phyloP scores from a whole-genome alignment of 1,140 invertebrate species.

The Ctenoplectra terminalis region DNA sequence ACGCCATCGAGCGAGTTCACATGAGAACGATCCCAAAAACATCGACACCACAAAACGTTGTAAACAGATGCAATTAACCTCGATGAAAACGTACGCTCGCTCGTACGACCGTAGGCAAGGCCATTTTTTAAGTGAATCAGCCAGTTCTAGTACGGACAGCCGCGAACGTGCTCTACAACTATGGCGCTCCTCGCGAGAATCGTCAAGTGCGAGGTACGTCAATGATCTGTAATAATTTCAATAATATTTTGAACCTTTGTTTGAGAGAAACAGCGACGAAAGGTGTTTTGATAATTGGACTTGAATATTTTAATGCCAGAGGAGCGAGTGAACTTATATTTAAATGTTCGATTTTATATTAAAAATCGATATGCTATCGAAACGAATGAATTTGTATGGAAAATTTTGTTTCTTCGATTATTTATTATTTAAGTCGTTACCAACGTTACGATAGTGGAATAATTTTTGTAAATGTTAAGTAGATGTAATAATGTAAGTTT shows the following conservation, averaged over 20 bases:
- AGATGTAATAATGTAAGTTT: too few relatives aligned
- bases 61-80: conserved; percentile 44
- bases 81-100: conserved; percentile 30
- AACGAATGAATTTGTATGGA: too few relatives aligned
- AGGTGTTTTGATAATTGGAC: not conserved
- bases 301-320: too few relatives aligned
- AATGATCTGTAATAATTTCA: conserved; percentile 1
- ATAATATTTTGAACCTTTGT: too few relatives aligned
- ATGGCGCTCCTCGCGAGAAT: conserved; percentile 73
- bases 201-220: conserved; percentile 70
- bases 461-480: too few relatives aligned
- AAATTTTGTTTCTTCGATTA: too few relatives aligned
- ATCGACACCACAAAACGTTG: conserved; percentile 7
- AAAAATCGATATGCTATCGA: too few relatives aligned
- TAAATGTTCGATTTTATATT: too few relatives aligned
- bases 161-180: conserved; percentile 48
- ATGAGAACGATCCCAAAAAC: not conserved
- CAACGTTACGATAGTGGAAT: too few relatives aligned
- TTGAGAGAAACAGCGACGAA: too few relatives aligned
- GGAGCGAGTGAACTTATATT: too few relatives aligned
- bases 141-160: conserved; percentile 54
- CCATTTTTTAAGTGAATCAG: conserved; percentile 56
- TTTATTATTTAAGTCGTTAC: too few relatives aligned
- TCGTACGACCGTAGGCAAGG: conserved; percentile 52
- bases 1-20: not conserved